These are phyloP conservation scores for Hirtodrosophila confusa DNA, from an alignment of 2,888 invertebrate species.

Conservation along the genomic window DNA sequence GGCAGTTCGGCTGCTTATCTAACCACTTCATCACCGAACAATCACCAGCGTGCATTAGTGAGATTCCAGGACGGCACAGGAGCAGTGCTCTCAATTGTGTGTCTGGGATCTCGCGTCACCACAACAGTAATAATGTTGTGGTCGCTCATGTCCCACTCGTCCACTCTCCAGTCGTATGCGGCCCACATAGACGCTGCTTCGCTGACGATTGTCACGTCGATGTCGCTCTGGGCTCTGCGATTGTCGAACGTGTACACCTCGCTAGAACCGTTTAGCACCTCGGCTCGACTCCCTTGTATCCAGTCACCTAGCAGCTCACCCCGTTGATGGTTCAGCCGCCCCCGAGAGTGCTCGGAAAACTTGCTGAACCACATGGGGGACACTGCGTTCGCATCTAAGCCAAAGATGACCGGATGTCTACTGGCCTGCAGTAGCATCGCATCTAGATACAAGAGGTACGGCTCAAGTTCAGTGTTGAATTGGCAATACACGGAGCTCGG, in stretches of 20 bases:
- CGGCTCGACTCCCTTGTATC: conserved; percentile 1
- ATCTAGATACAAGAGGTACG: conserved; percentile 32
- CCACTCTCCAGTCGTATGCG: conserved; percentile 24
- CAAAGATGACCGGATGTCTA: conserved; percentile 9
- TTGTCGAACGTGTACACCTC: conserved; percentile 12
- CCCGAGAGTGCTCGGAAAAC: neutral
- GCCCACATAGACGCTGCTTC: conserved; percentile 21
- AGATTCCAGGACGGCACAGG: conserved; percentile 25
- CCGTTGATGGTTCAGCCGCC: neutral
- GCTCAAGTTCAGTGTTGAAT: conserved; percentile 13
- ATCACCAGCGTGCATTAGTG: conserved; percentile 14
- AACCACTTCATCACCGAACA: conserved; percentile 17
- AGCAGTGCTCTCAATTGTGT: conserved; percentile 27
- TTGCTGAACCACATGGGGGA: conserved; percentile 35
- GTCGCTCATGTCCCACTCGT: conserved; percentile 29
- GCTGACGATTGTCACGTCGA: conserved; percentile 13
- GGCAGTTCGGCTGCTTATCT: conserved; percentile 2
- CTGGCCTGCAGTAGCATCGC: conserved; percentile 26
- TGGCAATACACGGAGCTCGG: conserved; percentile 30
- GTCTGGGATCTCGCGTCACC: neutral
- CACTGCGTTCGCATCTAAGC: conserved; percentile 23
- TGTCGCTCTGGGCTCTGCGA: conserved; percentile 1
- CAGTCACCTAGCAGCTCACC: conserved; percentile 23
- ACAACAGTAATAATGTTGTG: conserved; percentile 26
- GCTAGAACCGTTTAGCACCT: conserved; percentile 18